Evolutionary conservation across 2,797 vertebrate species (phyloP).

Genomic region (Caiman crocodilus): DNA sequence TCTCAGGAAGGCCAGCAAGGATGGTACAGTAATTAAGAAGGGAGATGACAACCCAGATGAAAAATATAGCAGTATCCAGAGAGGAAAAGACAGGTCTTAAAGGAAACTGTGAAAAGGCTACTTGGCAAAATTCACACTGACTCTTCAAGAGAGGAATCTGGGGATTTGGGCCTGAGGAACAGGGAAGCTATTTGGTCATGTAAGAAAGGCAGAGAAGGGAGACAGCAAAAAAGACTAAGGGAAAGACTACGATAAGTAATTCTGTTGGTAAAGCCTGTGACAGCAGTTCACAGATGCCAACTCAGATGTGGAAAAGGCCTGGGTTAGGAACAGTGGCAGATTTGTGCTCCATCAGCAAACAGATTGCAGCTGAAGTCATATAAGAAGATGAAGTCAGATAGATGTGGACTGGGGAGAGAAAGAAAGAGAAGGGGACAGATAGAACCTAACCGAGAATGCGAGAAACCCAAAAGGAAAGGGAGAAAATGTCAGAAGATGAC

Average conservation of each 20-base stretch:
- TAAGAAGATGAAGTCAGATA: not conserved
- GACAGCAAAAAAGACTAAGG: not conserved
- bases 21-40: not conserved
- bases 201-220: not conserved
- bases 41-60: not conserved
- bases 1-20: not conserved
- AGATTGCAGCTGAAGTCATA: not conserved
- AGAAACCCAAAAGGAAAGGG: not conserved
- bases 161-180: rapidly evolving
- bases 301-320: not conserved
- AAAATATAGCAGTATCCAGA: not conserved
- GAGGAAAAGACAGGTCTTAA: not conserved
- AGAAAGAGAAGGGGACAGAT: not conserved
- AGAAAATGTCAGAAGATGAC: not conserved
- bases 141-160: not conserved
- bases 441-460: not conserved
- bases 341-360: rapidly evolving
- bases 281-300: not conserved
- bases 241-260: not conserved
- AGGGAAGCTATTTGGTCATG: not conserved
- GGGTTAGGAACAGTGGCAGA: not conserved
- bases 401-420: not conserved
- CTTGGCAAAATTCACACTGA: not conserved
- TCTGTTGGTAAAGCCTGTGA: not conserved
- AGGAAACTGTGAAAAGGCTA: not conserved